Evolutionary conservation across 2,113 vertebrate species (phyloP).

Genomic region (Gadus chalcogrammus): DNA sequence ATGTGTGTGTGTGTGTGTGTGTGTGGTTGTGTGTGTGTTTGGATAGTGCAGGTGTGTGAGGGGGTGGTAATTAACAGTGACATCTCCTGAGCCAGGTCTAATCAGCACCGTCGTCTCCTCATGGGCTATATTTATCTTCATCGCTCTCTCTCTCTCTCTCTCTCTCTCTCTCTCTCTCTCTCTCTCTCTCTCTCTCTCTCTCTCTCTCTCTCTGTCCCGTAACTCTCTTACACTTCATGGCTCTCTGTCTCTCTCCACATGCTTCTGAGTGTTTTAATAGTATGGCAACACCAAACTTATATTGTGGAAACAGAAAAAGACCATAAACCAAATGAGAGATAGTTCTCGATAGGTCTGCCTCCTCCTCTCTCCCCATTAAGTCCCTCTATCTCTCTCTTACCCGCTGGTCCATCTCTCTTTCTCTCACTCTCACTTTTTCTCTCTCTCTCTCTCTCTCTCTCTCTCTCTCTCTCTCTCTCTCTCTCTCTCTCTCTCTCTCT

Average conservation of each 20-base stretch:
- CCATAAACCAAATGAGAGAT: too few relatives aligned
- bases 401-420: slow-evolving; percentile 50
- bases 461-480: slow-evolving; percentile 21
- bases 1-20: slow-evolving; percentile 6
- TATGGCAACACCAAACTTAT: too few relatives aligned
- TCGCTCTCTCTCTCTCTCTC: background rate
- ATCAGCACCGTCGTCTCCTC: slow-evolving; percentile 53
- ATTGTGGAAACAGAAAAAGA: too few relatives aligned
- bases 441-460: slow-evolving; percentile 15
- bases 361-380: too few relatives aligned
- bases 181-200: slow-evolving; percentile 36
- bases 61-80: slow-evolving; percentile 64
- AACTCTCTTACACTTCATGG: too few relatives aligned
- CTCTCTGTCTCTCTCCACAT: too few relatives aligned
- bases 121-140: slow-evolving; percentile 55
- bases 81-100: slow-evolving; percentile 64
- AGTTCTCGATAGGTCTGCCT: too few relatives aligned
- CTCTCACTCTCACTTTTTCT: background rate
- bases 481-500: background rate
- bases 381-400: too few relatives aligned
- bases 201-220: slow-evolving; percentile 48
- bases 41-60: slow-evolving; percentile 57
- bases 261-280: too few relatives aligned
- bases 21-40: slow-evolving; percentile 22
- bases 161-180: background rate